These are phyloP conservation scores for Trogon surrucura DNA, from an alignment of 2,113 vertebrate species.

Conservation along the genomic window DNA sequence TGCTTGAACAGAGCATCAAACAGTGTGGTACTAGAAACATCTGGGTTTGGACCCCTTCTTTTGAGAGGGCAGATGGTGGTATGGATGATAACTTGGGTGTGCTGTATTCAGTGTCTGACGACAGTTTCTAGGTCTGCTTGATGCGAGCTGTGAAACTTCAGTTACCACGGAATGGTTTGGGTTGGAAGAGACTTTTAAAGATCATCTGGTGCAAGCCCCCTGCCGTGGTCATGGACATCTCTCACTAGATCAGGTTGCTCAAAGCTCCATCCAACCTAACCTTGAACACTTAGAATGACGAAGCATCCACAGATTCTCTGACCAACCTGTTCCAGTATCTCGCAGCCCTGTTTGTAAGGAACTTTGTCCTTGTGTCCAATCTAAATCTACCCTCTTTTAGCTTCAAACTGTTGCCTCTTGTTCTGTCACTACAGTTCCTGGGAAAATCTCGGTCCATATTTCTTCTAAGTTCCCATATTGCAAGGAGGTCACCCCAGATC, in stretches of 20 bases:
- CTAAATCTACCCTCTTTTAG: not conserved
- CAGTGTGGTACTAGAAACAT: not conserved
- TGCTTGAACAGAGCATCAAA: not conserved
- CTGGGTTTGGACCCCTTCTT: not conserved
- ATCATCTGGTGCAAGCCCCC: not conserved
- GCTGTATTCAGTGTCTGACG: not conserved
- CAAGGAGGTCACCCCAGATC: too few relatives aligned
- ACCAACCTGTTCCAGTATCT: not conserved
- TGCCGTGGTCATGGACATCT: not conserved
- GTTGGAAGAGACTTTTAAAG: not conserved
- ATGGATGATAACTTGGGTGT: not conserved
- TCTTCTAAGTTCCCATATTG: not conserved
- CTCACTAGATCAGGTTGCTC: not conserved
- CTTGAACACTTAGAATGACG: not conserved
- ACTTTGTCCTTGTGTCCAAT: not conserved
- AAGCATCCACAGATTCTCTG: not conserved
- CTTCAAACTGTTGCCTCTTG: not conserved
- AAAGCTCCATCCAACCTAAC: not conserved
- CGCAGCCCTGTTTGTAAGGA: rapidly evolving
- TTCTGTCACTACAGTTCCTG: not conserved
- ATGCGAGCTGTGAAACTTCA: not conserved
- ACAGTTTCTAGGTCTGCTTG: not conserved
- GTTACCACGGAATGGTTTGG: not conserved
- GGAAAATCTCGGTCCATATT: too few relatives aligned
- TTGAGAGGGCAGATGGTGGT: not conserved